Evolutionary conservation across 2,797 vertebrate genomes (phyloP), one percentile per base, ranked within the genome.

Genomic region (Tragelaphus eurycerus): DNA sequence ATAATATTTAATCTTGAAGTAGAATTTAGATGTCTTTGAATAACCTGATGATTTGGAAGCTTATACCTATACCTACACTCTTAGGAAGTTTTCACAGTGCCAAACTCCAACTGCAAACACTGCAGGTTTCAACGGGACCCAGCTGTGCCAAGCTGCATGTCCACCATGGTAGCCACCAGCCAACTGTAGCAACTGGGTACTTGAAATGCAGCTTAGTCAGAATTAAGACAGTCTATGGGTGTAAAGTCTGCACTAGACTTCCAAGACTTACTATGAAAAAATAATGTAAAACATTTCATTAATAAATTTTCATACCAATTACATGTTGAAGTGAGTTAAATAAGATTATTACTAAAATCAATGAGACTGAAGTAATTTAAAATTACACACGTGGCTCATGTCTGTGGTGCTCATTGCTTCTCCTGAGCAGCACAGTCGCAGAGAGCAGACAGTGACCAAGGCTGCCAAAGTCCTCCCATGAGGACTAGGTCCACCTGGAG

Each of bases 291-390:
- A 64, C 25, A 91, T 31, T 81, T 95, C 54, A 62, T 64, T 93
- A 79, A 81, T 67, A 48, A 76, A 27, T 87, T 87, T 89, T 60
- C 50, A 54, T 74, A 92, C 25, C 10, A 16, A 85, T 82, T 91
- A 95, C 27, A 95, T 48, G 46, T 46, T 93, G 87, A 93, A 84
- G 90, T 88, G 23, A 86, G 15, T 94, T 50, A 60, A 96, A 43
- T 43, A 90, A 87, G 59, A n/a, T 43, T 43, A 89, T 25, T 38
- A 89, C 48, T 88, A 86, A 95, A 96, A 71, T 90, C 83, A 96
- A 54, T 59, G 85, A 90, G 34, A 52, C n/a, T 52, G 59, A 23
- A 48, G 29, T 64, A 85, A 92, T 78, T 85, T 55, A 78, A 93
- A 94, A 43, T 38, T 25, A 83, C 1, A 38, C 15, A 54, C 7